Evolutionary conservation across 2,797 vertebrate genomes (phyloP).

Genomic region (Pseudotriccus pelzelni): DNA sequence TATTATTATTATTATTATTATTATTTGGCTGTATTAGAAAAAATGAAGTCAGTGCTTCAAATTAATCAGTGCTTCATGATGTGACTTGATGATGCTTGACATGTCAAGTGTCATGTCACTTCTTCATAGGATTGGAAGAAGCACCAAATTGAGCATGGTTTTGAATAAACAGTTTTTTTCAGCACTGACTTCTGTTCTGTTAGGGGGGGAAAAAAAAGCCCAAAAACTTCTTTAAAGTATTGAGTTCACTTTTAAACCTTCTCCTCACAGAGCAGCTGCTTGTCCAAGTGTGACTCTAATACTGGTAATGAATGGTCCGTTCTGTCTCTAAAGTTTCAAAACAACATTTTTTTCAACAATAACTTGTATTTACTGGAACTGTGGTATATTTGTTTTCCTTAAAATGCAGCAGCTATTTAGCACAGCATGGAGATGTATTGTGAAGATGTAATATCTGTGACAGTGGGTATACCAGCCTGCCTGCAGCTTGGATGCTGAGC

Average conservation of each 20-base stretch:
- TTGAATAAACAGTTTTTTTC: not conserved
- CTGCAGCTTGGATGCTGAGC: slow-evolving; percentile 5
- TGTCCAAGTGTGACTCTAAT: slow-evolving; percentile 39
- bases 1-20: not conserved
- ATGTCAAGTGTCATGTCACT: not conserved
- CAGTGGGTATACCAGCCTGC: slow-evolving; percentile 10
- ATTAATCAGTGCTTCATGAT: not conserved
- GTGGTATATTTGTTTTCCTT: not conserved
- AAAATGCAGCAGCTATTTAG: not conserved
- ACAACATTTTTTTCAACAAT: not conserved
- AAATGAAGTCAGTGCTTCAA: not conserved
- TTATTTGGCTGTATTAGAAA: not conserved
- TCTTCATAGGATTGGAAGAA: not conserved
- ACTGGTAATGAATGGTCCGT: slow-evolving; percentile 5
- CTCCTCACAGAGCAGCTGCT: slow-evolving; percentile 32
- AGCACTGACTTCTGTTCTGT: not conserved
- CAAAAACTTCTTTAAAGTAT: slow-evolving; percentile 29
- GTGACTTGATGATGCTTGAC: not conserved
- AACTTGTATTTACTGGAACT: slow-evolving; percentile 62
- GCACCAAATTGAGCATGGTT: not conserved
- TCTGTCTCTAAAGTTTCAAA: slow-evolving; percentile 29
- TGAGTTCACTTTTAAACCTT: slow-evolving; percentile 20
- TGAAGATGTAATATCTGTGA: not conserved
- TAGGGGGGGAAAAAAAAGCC: not conserved
- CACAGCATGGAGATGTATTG: not conserved